These are phyloP conservation scores for Pharmacophagus antenor DNA, from an alignment of 2,888 invertebrate genomes.

Conservation along the genomic window DNA sequence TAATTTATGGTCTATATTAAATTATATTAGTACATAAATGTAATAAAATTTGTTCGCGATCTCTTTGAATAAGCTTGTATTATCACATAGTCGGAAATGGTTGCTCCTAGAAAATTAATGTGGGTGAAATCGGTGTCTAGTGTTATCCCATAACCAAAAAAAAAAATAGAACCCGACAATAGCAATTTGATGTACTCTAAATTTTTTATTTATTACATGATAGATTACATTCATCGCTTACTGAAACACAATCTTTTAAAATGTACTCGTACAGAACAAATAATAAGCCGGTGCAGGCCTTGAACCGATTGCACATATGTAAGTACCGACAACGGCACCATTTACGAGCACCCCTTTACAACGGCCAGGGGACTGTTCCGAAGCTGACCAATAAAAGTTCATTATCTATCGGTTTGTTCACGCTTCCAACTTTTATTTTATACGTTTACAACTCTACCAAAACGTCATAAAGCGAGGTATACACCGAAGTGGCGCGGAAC, in stretches of 20 bases:
- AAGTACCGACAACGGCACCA: conserved; percentile 45
- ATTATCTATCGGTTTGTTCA: conserved; percentile 78
- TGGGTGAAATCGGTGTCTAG: too few relatives aligned
- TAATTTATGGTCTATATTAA: too few relatives aligned
- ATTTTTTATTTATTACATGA: too few relatives aligned
- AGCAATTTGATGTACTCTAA: too few relatives aligned
- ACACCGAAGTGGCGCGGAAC: conserved; percentile 31
- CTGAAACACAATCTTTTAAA: not conserved
- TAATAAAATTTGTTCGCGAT: too few relatives aligned
- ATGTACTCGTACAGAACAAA: not conserved
- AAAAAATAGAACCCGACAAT: too few relatives aligned
- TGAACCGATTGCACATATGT: conserved; percentile 41
- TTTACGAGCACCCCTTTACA: conserved; percentile 59
- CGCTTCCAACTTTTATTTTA: conserved; percentile 77
- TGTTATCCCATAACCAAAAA: too few relatives aligned
- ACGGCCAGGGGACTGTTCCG: conserved; percentile 70
- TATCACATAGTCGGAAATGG: too few relatives aligned
- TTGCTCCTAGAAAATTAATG: too few relatives aligned
- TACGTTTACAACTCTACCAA: conserved; percentile 64
- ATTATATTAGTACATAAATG: too few relatives aligned
- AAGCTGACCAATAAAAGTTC: conserved; percentile 81
- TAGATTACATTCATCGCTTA: not conserved
- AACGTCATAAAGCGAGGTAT: conserved; percentile 58
- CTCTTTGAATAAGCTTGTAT: too few relatives aligned
- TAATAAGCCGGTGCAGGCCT: conserved; percentile 29